Percentiles rank a stretch among this genome's conserved stretches.
phyloP scores from a whole-genome alignment of 2,797 vertebrate genomes.

The Ptychadena robeensis region DNA sequence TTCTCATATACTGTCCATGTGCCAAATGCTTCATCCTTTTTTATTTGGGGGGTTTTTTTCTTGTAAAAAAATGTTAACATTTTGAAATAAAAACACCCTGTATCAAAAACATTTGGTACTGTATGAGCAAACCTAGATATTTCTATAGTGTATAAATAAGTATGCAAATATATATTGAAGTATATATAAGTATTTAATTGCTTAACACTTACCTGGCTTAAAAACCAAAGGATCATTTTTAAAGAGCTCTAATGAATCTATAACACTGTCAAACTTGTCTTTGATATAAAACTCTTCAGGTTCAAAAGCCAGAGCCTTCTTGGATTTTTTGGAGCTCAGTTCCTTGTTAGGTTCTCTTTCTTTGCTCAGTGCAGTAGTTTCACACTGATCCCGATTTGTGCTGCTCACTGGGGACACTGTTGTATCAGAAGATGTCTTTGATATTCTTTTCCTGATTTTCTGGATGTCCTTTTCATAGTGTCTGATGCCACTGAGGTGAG shows the following conservation, averaged over 20 bases:
- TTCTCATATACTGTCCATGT: no score
- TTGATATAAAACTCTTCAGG: conserved; percentile 93
- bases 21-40: no score
- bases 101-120: no score
- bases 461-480: conserved; percentile 93
- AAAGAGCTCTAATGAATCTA: conserved; percentile 88
- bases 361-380: conserved; percentile 40
- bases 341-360: conserved; percentile 52
- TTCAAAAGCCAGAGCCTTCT: conserved; percentile 85
- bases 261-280: conserved; percentile 87
- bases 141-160: no score
- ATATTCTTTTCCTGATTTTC: conserved; percentile 89
- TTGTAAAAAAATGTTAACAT: no score
- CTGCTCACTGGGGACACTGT: conserved; percentile 66
- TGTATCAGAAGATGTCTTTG: conserved; percentile 73
- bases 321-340: conserved; percentile 69
- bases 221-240: conserved; percentile 95
- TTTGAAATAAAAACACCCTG: no score
- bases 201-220: conserved; percentile 85
- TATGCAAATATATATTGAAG: no score
- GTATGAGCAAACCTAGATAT: no score
- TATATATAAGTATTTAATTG: neutral
- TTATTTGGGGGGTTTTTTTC: no score
- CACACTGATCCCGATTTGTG: conserved; percentile 63
- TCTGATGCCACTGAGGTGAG: conserved; percentile 95